phyloP scores from a whole-genome alignment of 1,140 invertebrate species.

The Caenorhabditis remanei region DNA sequence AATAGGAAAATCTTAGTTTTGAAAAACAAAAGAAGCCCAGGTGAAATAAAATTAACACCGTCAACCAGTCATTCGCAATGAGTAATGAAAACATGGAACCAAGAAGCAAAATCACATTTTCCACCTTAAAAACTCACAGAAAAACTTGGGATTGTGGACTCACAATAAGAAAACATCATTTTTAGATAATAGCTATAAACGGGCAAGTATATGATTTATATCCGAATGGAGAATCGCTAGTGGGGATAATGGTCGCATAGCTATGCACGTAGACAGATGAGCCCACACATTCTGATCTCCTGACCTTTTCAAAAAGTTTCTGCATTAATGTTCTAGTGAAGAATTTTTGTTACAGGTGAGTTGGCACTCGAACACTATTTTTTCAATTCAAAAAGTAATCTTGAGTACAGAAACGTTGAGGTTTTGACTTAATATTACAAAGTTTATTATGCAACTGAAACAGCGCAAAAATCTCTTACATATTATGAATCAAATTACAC shows the following conservation, averaged over 20 bases:
- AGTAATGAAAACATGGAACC: too few species aligned
- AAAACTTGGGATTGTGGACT: neutral
- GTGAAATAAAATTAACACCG: neutral
- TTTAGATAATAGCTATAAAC: neutral
- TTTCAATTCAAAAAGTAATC: neutral
- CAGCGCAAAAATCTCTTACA: neutral
- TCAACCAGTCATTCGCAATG: too few species aligned
- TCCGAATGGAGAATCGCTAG: neutral
- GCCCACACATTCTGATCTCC: neutral
- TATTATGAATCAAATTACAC: slow-evolving; percentile 31
- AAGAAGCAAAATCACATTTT: neutral
- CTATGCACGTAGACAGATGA: slow-evolving; percentile 24
- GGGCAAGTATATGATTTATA: neutral
- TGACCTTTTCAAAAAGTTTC: neutral
- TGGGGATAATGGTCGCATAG: neutral
- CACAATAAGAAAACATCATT: neutral
- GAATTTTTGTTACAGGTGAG: too few species aligned
- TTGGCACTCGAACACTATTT: too few species aligned
- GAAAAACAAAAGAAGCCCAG: slow-evolving; percentile 27
- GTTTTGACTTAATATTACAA: neutral
- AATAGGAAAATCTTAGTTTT: neutral
- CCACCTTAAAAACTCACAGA: neutral
- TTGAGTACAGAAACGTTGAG: neutral
- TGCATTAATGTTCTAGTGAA: neutral
- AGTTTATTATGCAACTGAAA: neutral